Percentiles rank a stretch among this genome's conserved stretches.
These are phyloP conservation scores for Agrochola macilenta DNA, from an alignment of 2,888 invertebrate genomes.

Conservation along the genomic window DNA sequence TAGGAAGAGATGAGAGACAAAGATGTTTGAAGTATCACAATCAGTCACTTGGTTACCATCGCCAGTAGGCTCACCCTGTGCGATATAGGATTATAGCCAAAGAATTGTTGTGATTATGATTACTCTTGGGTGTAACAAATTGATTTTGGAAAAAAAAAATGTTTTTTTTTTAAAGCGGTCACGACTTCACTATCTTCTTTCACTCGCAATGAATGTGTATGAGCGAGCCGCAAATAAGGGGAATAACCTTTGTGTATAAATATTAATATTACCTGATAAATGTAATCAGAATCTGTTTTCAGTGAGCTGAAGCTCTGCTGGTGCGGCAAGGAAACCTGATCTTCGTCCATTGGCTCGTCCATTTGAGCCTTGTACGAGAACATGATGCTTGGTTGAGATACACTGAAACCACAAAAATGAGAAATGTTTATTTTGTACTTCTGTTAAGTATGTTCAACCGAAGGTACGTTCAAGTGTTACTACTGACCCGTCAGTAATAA, in stretches of 20 bases:
- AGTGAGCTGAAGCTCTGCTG: constrained; percentile 94
- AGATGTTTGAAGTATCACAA: background rate
- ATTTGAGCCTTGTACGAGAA: constrained; percentile 95
- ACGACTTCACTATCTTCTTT: background rate
- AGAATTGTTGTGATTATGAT: background rate
- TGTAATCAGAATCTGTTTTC: constrained; percentile 94
- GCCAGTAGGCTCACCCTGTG: background rate
- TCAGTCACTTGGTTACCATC: background rate
- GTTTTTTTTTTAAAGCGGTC: background rate
- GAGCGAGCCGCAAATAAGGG: background rate
- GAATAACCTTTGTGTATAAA: background rate
- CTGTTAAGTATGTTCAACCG: background rate
- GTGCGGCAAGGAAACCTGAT: constrained; percentile 94
- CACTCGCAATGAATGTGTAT: background rate
- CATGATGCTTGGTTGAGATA: constrained; percentile 93
- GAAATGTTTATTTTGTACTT: constrained; percentile 2
- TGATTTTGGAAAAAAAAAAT: too few relatives aligned
- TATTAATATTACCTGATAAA: constrained; percentile 91
- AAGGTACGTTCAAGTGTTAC: too few relatives aligned
- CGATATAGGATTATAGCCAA: background rate
- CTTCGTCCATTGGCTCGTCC: constrained; percentile 94
- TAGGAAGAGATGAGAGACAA: background rate
- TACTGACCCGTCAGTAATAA: background rate
- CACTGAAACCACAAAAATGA: constrained; percentile 83
- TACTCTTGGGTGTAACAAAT: background rate